These are phyloP conservation scores for Tangara arthus DNA, from an alignment of 2,797 vertebrate species.

Conservation along the genomic window DNA sequence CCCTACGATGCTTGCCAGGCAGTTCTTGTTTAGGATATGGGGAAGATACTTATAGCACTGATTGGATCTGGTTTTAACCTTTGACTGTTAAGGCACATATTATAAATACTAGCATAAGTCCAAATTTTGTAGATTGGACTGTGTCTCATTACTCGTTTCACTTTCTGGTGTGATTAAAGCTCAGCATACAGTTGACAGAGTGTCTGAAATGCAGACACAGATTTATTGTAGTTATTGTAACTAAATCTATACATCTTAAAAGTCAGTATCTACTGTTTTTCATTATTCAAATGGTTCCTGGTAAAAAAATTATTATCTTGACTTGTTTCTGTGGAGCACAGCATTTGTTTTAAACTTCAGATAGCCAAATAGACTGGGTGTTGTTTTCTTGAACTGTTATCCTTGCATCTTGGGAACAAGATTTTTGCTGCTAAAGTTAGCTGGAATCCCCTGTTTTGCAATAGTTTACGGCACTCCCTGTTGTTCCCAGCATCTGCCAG, in stretches of 20 bases:
- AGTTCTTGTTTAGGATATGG: neutral
- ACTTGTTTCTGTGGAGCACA: neutral
- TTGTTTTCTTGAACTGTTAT: neutral
- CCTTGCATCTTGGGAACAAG: neutral
- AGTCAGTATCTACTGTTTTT: neutral
- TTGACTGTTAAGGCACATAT: neutral
- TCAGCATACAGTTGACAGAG: neutral
- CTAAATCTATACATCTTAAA: neutral
- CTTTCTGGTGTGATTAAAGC: neutral
- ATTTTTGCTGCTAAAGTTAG: neutral
- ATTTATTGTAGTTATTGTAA: neutral
- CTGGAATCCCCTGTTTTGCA: neutral
- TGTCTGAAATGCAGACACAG: neutral
- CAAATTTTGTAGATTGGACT: neutral
- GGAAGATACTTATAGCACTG: neutral
- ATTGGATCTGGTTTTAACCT: neutral
- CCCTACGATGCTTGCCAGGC: neutral
- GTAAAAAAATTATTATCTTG: neutral
- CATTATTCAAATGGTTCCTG: neutral
- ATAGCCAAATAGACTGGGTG: neutral
- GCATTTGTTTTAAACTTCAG: neutral
- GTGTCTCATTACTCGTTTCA: neutral
- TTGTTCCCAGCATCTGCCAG: neutral
- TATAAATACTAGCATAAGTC: neutral
- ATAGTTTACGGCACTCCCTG: neutral